Base-by-base conservation (phyloP, 2,888 invertebrate species). In the Amphipoea lucens region DNA sequence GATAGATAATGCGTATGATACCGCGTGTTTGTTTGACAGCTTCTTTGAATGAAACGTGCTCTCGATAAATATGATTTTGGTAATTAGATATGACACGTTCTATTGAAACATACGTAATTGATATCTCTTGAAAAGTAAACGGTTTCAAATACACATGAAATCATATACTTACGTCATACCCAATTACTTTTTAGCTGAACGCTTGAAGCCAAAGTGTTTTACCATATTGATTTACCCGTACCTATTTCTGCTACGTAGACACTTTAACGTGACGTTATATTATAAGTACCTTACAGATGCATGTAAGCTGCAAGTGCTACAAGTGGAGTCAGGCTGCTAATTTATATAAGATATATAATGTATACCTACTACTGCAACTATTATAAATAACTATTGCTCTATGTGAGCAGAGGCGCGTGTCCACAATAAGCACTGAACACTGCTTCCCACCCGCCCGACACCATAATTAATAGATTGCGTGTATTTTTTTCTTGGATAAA, bases 11-110 rank as follows among this genome's bases (percentile, higher is more conserved):
- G 74, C 54, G 60, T 87, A 76, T 79, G 93, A 92, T 92, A 91
- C 88, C 89, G 89, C 84, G 79, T 90, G 88, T 87, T 79, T 88
- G 82, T 79, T 85, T 79, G 80, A 86, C 84, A 88, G 78, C 70
- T 87, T 87, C 82, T 88, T 79, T 83, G 74, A 85, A 85, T 76
- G 69, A 87, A 78, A 90, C 90, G 89, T 90, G 90, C 80, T 77
- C 74, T 89, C 90, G 91, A 92, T 91, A 89, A 88, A 82, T 74
- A 83, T 81, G 78, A 87, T 88, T 90, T 90, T 78, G 85, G 84
- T 87, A 87, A 86, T 90, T 83, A 88, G 91, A 93, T 92, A 90
- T 80, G 89, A 90, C 92, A 93, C 93, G 92, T 91, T 84, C 88
- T 85, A 84, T 84, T 85, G 62, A 76, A 81, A 80, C 76, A 72